Conservation (phyloP, 2,888 invertebrate genomes). For the Polydrusus cervinus region DNA sequence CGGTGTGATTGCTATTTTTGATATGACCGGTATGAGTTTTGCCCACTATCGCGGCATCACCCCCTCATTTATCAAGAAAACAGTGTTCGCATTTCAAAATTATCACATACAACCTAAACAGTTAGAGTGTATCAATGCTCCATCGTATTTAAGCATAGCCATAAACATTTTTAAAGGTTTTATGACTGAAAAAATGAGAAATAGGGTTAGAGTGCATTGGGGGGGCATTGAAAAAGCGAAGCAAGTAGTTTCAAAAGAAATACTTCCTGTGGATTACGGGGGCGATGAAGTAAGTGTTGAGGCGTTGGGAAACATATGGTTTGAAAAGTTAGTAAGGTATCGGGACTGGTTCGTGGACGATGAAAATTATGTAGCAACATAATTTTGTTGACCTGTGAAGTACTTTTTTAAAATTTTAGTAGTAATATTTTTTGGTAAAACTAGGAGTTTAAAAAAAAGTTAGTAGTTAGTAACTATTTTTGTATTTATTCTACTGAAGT, state of each 20-base stretch:
- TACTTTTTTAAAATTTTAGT: background rate
- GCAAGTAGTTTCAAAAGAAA: constrained; percentile 71
- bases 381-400: background rate
- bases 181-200: constrained; percentile 76
- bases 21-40: constrained; percentile 75
- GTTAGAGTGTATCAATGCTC: constrained; percentile 80
- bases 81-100: constrained; percentile 80
- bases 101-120: constrained; percentile 81
- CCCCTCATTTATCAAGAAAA: constrained; percentile 75
- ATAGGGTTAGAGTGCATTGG: constrained; percentile 74
- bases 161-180: constrained; percentile 79
- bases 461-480: no score
- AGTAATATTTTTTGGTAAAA: no score
- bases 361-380: constrained; percentile 69
- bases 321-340: constrained; percentile 67
- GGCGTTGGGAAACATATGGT: constrained; percentile 72
- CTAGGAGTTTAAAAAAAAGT: no score
- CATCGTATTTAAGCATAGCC: constrained; percentile 76
- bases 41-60: constrained; percentile 76
- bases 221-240: constrained; percentile 70
- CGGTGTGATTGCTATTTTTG: constrained; percentile 78
- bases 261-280: constrained; percentile 76
- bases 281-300: constrained; percentile 71
- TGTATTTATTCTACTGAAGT: no score
- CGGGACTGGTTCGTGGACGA: constrained; percentile 73